Conservation (phyloP, 2,888 invertebrate species). For the Megaustenia siamemsis region DNA sequence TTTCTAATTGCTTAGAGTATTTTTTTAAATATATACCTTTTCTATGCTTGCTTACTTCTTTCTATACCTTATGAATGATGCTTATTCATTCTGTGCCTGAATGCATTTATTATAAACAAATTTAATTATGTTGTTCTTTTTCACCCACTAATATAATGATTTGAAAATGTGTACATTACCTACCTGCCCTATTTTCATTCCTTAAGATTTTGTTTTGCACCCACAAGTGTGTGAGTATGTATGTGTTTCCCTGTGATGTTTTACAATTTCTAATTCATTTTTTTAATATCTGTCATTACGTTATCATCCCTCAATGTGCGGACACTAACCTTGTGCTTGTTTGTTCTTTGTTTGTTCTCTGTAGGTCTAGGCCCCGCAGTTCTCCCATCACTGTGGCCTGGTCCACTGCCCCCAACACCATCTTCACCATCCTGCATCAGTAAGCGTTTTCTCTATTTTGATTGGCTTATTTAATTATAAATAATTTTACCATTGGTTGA, state of each 20-base stretch:
- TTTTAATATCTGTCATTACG: neutral
- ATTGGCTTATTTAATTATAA: no score
- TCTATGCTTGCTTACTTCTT: no score
- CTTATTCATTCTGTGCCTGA: neutral
- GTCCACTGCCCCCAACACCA: conserved; percentile 47
- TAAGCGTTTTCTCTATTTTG: conserved; percentile 34
- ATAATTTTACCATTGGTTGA: no score
- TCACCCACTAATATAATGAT: neutral
- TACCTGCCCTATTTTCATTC: neutral
- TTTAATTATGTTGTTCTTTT: no score
- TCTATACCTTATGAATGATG: neutral
- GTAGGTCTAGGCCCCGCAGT: conserved; percentile 51
- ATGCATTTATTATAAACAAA: no score
- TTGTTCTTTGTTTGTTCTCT: conserved; percentile 30
- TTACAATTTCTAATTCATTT: neutral
- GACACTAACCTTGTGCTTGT: conserved; percentile 45
- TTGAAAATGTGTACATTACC: neutral
- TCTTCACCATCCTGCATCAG: conserved; percentile 50
- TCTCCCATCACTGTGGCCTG: conserved; percentile 47
- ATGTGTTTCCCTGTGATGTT: neutral
- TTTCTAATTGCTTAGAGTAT: neutral
- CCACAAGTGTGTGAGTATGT: conserved; percentile 6
- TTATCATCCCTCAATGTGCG: conserved; percentile 4
- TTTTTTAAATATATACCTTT: neutral
- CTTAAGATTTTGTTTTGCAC: neutral